A percentile compares a stretch with the other conserved stretches of the same genome.
phyloP scores from a whole-genome alignment of 2,888 invertebrate species.

The Drosophila diplacantha region DNA sequence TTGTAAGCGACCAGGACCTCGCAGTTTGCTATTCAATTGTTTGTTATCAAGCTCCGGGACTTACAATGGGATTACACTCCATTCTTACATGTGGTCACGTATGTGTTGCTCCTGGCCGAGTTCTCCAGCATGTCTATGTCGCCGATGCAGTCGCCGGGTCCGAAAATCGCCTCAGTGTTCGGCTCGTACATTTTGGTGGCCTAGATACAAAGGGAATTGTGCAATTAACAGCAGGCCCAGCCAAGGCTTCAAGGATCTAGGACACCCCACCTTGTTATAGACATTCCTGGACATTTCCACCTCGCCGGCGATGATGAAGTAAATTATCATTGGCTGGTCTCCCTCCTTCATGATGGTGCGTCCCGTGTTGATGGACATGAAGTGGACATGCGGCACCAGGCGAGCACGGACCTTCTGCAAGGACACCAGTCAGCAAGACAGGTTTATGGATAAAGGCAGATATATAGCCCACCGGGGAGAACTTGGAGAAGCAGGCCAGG shows the following conservation, averaged over 20 bases:
- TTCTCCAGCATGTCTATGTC: slow-evolving; percentile 71
- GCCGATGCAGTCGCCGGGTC: slow-evolving; percentile 72
- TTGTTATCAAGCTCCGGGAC: neutral
- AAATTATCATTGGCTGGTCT: slow-evolving; percentile 81
- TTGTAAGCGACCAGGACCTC: slow-evolving; percentile 83
- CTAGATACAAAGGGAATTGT: neutral
- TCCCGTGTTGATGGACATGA: slow-evolving; percentile 81
- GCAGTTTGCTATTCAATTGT: slow-evolving; percentile 77
- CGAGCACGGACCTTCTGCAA: slow-evolving; percentile 81
- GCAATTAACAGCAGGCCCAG: neutral
- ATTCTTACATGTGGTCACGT: slow-evolving; percentile 45
- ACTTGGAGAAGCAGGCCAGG: slow-evolving; percentile 82
- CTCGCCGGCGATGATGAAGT: slow-evolving; percentile 83
- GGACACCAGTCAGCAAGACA: neutral
- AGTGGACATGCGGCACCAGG: slow-evolving; percentile 81
- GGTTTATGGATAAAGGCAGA: neutral
- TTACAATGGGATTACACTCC: too few relatives aligned
- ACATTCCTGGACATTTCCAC: slow-evolving; percentile 71
- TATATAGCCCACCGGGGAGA: slow-evolving; percentile 79
- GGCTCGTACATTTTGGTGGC: slow-evolving; percentile 20
- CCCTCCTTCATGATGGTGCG: slow-evolving; percentile 83
- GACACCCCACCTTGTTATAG: slow-evolving; percentile 66
- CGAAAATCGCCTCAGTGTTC: slow-evolving; percentile 62
- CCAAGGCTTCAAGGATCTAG: neutral
- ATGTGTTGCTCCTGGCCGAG: slow-evolving; percentile 55